Evolutionary conservation across 2,888 invertebrate genomes (phyloP).

Genomic region (Aphodius granarius): DNA sequence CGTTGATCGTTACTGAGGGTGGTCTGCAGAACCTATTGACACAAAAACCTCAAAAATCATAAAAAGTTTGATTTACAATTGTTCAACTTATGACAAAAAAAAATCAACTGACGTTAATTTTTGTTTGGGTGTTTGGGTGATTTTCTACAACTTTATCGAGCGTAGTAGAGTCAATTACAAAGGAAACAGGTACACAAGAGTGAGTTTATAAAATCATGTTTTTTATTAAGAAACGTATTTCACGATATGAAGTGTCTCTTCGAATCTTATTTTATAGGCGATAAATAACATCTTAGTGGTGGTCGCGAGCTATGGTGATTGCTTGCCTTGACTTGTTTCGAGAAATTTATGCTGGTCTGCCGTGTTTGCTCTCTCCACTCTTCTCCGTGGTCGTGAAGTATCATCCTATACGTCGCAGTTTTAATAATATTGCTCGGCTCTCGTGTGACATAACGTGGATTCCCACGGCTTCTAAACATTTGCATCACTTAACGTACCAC

Average conservation of each 20-base stretch:
- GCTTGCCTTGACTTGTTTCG: neutral
- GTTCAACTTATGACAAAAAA: too few relatives aligned
- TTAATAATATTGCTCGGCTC: neutral
- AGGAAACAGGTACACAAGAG: too few relatives aligned
- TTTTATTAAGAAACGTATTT: neutral
- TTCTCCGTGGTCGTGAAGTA: neutral
- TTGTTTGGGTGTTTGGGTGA: too few relatives aligned
- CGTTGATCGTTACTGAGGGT: too few relatives aligned
- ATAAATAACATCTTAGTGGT: neutral
- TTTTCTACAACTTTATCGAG: too few relatives aligned
- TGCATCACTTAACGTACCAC: neutral
- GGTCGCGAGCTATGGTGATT: neutral
- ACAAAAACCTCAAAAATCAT: too few relatives aligned
- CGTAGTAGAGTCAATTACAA: too few relatives aligned
- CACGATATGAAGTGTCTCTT: neutral
- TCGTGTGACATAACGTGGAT: neutral
- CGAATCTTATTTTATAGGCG: neutral
- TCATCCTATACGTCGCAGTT: neutral
- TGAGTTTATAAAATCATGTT: neutral
- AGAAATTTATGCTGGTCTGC: neutral
- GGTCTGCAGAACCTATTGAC: too few relatives aligned
- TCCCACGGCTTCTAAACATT: neutral
- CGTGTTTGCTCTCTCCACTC: neutral
- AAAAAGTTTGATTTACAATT: too few relatives aligned
- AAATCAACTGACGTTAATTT: too few relatives aligned